A percentile compares a stretch with the other conserved stretches of the same genome.
phyloP scores from a whole-genome alignment of 2,888 invertebrate species.

The Desoria tigrina region DNA sequence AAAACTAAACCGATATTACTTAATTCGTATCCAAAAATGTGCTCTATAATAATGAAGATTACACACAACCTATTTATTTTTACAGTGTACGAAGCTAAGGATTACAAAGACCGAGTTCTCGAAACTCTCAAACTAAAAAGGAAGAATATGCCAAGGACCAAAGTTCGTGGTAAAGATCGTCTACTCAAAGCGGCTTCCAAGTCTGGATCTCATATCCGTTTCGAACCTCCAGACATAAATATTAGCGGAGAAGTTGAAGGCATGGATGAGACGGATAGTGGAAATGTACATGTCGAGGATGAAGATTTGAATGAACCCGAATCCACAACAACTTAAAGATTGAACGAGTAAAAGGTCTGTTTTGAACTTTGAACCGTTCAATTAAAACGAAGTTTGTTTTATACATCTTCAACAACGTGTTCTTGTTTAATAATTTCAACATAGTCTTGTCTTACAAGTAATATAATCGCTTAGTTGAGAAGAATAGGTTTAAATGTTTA shows the following conservation, averaged over 20 bases:
- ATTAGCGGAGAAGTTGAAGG: constrained; percentile 12
- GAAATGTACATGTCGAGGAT: not conserved
- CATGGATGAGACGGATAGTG: not conserved
- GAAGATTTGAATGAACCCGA: constrained; percentile 7
- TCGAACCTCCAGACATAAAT: constrained; percentile 62
- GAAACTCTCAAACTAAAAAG: constrained; percentile 61
- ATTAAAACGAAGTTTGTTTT: not conserved
- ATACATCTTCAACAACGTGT: not conserved
- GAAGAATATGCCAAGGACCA: constrained; percentile 61
- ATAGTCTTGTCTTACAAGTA: no score
- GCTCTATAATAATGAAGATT: no score
- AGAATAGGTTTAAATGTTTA: no score
- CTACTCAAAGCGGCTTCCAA: constrained; percentile 67
- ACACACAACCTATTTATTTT: no score
- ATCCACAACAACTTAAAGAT: not conserved
- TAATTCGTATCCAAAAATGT: no score
- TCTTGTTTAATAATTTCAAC: no score
- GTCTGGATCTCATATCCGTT: constrained; percentile 64
- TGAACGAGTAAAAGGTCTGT: not conserved
- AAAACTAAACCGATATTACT: no score
- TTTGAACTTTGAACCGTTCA: not conserved
- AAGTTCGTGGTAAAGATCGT: constrained; percentile 65
- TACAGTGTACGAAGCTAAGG: constrained; percentile 68
- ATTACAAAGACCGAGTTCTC: constrained; percentile 78
- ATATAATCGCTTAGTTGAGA: no score